Evolutionary conservation across 2,113 vertebrate genomes (phyloP), one percentile per base, ranked within the genome.

Genomic region (Sporophila hypoxantha): DNA sequence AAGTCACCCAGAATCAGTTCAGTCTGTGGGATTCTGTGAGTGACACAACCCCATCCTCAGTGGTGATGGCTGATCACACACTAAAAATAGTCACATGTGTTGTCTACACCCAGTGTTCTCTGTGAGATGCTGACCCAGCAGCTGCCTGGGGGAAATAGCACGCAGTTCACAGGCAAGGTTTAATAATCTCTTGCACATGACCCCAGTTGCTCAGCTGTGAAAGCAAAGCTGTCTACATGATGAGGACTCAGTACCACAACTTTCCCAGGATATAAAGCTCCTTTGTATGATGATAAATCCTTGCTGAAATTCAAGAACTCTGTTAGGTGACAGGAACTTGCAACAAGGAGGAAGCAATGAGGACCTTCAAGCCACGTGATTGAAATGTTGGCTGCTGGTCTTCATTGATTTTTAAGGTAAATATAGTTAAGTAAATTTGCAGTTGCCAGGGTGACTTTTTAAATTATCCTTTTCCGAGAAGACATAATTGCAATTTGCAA

Each of bases 361-460:
- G 25, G 17, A 83, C 34, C 34, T 84, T 67, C 44, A 86, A n/a
- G 30, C 17, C 36, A 39, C 0, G 0, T 32, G 25, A 84, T 75
- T 71, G 47, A 53, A 77, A 78, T 65, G 12, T 5, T 82, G 23
- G 21, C 36, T 71, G 30, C 32, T 53, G 6, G 16, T 76, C 71
- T 71, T 86, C 34, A 70, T 21, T 87, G 86, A 53, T 81, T 94
- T 88, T 84, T 50, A 81, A 84, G 46, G 67, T 39, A 86, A 88
- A 75, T 55, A 74, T 2, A 74, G 19, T 77, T 87, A 71, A 76
- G 46, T 68, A 76, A 89, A 83, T 83, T 55, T 86, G 41, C 17
- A n/a, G 15, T 75, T 90, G 47, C 26, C 64, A 29, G 12, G 22
- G 9, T 69, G 55, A 41, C 32, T 79, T 73, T 46, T 61, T 41